Evolutionary conservation across 2,113 vertebrate genomes (phyloP).

Genomic region (Malurus cyaneus): DNA sequence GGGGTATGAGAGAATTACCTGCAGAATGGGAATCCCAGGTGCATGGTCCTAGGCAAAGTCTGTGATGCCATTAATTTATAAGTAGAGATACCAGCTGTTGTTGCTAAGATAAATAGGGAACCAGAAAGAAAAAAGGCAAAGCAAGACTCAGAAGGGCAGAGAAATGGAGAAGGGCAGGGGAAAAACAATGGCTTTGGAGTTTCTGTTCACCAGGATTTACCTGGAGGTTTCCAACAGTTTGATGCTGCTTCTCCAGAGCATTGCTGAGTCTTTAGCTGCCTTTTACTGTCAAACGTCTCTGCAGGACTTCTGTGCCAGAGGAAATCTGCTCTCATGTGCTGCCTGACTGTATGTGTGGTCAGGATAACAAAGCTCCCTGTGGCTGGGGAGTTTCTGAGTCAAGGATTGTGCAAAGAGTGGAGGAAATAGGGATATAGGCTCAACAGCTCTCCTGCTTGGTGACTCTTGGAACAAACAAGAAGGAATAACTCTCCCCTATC

Average conservation of each 20-base stretch:
- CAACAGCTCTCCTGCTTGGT: background rate
- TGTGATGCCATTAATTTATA: background rate
- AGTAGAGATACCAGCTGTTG: background rate
- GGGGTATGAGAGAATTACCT: background rate
- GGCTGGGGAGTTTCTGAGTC: background rate
- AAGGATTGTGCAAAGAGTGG: background rate
- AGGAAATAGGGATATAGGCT: fast-evolving
- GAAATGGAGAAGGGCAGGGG: fast-evolving
- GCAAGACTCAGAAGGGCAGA: background rate
- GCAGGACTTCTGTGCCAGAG: background rate
- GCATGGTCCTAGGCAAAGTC: background rate
- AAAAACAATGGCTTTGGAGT: background rate
- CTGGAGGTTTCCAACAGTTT: background rate
- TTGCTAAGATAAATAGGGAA: background rate
- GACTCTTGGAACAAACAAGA: background rate
- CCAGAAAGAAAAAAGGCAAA: background rate
- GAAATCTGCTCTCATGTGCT: background rate
- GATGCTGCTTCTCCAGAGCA: background rate
- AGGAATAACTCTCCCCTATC: background rate
- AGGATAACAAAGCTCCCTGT: background rate
- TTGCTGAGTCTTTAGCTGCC: background rate
- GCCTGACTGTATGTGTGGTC: background rate
- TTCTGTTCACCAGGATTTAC: background rate
- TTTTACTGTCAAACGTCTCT: background rate
- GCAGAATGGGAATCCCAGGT: background rate